These are phyloP conservation scores for Myotis lucifugus DNA, from an alignment of 2,113 vertebrate species.

Conservation along the genomic window DNA sequence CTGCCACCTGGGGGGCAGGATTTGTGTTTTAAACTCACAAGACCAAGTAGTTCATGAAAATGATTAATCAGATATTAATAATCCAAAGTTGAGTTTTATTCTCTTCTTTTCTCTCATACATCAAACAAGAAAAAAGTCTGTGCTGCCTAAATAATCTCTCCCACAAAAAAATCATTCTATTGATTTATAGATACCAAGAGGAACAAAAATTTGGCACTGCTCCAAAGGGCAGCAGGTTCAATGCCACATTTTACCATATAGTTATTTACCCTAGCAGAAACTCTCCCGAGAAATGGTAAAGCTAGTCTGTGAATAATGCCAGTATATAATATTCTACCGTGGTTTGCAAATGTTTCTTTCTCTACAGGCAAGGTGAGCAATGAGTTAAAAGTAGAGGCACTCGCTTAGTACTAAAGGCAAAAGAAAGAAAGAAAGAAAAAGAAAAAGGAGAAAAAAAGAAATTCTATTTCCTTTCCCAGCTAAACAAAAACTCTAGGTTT, in stretches of 20 bases:
- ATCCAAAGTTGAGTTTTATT: background rate
- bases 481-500: constrained; percentile 63
- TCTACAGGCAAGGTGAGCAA: constrained; percentile 9
- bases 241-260: background rate
- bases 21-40: constrained; percentile 57
- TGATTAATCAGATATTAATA: constrained; percentile 55
- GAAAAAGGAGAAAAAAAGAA: background rate
- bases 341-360: background rate
- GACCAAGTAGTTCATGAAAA: constrained; percentile 56
- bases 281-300: background rate
- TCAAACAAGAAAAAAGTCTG: background rate
- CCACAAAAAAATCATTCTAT: background rate
- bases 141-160: background rate
- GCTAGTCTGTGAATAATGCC: background rate
- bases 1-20: background rate
- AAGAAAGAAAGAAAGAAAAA: background rate
- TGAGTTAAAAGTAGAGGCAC: constrained; percentile 45
- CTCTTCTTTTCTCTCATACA: background rate
- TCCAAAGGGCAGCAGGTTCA: background rate
- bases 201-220: background rate
- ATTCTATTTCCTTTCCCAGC: constrained; percentile 12
- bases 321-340: background rate
- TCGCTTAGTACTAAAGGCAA: constrained; percentile 1
- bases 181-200: background rate
- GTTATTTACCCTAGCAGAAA: background rate